Evolutionary conservation across 2,797 vertebrate species (phyloP), one percentile per base, ranked within the genome.

Genomic region (Enteromius afrohamiltoni): DNA sequence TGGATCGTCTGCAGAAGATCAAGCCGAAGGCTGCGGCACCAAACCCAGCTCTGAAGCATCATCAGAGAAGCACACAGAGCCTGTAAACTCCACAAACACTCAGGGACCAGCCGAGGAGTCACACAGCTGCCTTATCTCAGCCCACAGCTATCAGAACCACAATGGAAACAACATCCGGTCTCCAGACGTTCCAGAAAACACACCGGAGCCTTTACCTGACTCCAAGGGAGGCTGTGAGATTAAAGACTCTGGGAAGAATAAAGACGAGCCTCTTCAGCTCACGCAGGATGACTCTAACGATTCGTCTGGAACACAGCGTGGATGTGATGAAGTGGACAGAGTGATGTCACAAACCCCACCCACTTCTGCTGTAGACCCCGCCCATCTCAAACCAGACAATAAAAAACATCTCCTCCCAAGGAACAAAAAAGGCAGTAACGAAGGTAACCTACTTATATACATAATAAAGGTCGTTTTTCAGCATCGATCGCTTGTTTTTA

Each of bases 391-490:
- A 11, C 65, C 90, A 0, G 90, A 89, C 75, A 80, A 86, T 80
- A 95, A 94, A 90, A 93, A 89, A 88, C 86, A 60, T 47, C 93
- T 91, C 86, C 49, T 94, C 80, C 91, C 92, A 87, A 91, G 90
- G 90, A 93, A 62, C 91, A 95, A 94, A 93, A 95, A 95, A 91
- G 93, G 91, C 91, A 92, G 86, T 88, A 88, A 89, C 55, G 91
- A 94, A 96, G 95, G 95, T 96, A 96, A 95, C 87, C 34, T 3
- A 81, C 85, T 87, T 29, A 69, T 80, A 88, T 42, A 86, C 79
- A 87, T 34, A 94, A 93, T 94, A 94, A 95, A 94, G 88, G 49
- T 83, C 8, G 62, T 40, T 67, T 70, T 68, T 62, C 47, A 83
- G 79, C 53, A 45, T 37, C 29, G 13, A 67, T 64, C 3, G 19